Conservation (phyloP, 2,888 invertebrate genomes). For the Philhelius pedissequus region DNA sequence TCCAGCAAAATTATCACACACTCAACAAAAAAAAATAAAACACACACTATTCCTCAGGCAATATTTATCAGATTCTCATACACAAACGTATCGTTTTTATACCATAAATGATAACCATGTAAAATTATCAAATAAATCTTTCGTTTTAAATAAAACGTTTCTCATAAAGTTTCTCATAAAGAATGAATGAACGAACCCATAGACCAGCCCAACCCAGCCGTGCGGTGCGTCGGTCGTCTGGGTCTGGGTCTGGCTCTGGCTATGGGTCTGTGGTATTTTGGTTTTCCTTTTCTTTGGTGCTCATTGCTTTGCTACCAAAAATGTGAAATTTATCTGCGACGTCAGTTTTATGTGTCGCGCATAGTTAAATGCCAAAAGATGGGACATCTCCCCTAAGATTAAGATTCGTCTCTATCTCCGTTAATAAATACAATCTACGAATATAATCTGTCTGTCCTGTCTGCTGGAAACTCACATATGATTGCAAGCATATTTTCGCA, state of each 20-base stretch:
- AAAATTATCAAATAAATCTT: constrained; percentile 68
- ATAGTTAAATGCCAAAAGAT: constrained; percentile 65
- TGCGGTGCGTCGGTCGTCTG: too few species aligned
- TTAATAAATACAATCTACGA: too few species aligned
- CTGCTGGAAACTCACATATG: constrained; percentile 9
- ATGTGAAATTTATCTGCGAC: constrained; percentile 67
- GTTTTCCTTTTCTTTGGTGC: not conserved
- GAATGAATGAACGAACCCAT: not conserved
- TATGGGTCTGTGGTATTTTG: not conserved
- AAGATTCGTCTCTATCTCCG: constrained; percentile 29
- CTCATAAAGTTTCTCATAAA: too few species aligned
- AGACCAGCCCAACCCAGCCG: not conserved
- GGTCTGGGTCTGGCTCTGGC: too few species aligned
- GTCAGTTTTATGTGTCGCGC: constrained; percentile 69
- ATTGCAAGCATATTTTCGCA: constrained; percentile 43
- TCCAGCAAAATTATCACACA: not conserved
- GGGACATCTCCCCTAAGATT: constrained; percentile 61
- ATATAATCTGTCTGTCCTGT: not conserved
- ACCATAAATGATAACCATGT: constrained; percentile 62
- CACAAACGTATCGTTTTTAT: constrained; percentile 30
- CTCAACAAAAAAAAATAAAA: not conserved
- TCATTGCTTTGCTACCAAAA: constrained; percentile 60
- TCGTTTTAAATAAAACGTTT: constrained; percentile 32
- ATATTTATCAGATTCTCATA: constrained; percentile 35
- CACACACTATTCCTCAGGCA: not conserved